Evolutionary conservation across 64 coral and sea anemone species (phyloP).

Genomic region (Dendrophyllia cribrosa): DNA sequence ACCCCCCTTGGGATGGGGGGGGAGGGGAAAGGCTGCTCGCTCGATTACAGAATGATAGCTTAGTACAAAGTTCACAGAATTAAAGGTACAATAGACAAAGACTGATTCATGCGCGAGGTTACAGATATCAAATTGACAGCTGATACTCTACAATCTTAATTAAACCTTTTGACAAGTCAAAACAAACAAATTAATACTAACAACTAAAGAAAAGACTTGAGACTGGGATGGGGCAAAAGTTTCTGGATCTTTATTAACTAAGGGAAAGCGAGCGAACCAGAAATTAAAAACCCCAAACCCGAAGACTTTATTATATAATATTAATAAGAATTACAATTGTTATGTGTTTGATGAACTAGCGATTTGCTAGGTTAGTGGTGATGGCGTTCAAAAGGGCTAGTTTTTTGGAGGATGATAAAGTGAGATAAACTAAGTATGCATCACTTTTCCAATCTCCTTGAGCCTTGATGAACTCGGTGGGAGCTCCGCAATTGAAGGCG

Average conservation of each 20-base stretch:
- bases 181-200: no score
- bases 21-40: no score
- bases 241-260: background rate
- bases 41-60: no score
- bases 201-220: no score
- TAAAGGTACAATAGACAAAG: no score
- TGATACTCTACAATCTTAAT: no score
- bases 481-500: slow-evolving; percentile 48
- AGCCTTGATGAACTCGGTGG: slow-evolving; percentile 43
- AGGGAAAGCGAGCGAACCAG: background rate
- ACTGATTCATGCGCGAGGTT: no score
- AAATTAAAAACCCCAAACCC: background rate
- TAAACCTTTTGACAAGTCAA: no score
- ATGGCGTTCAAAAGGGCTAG: background rate
- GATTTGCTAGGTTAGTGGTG: background rate
- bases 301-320: background rate
- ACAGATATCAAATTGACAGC: no score
- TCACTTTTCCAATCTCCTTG: slow-evolving; percentile 67
- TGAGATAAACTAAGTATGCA: slow-evolving; percentile 41
- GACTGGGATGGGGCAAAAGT: no score
- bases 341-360: background rate
- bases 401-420: slow-evolving; percentile 1
- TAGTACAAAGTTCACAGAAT: no score
- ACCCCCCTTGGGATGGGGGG: no score
- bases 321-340: background rate